phyloP scores from a whole-genome alignment of 2,888 invertebrate genomes.

The Callyntrura guangdongensis region DNA sequence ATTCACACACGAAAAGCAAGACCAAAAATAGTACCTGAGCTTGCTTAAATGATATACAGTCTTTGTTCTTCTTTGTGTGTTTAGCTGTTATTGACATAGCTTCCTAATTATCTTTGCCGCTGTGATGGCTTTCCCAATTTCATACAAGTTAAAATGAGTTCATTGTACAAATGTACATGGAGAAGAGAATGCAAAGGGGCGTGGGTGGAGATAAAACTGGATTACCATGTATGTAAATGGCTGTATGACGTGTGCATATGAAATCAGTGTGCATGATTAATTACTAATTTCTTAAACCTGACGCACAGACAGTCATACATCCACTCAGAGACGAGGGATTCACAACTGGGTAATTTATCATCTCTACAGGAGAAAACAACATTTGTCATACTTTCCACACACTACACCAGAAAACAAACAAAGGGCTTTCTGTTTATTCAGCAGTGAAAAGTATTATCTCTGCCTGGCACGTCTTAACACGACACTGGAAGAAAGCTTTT shows the following conservation, averaged over 20 bases:
- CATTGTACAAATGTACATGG: background rate
- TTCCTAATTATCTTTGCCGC: background rate
- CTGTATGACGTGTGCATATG: background rate
- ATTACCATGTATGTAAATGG: background rate
- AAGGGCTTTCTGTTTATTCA: background rate
- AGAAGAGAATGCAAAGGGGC: background rate
- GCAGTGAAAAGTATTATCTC: background rate
- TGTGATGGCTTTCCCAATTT: background rate
- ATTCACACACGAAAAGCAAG: too few species aligned
- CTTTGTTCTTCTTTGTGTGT: background rate
- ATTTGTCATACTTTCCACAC: conserved; percentile 2
- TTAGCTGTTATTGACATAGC: background rate
- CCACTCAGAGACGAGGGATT: background rate
- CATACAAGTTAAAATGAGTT: background rate
- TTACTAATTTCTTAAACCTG: conserved; percentile 27
- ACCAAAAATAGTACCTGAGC: background rate
- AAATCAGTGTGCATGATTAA: conserved; percentile 29
- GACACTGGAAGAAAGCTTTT: background rate
- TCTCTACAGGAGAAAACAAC: background rate
- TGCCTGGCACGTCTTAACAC: background rate
- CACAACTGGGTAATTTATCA: conserved; percentile 25
- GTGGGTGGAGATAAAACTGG: background rate
- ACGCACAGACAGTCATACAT: conserved; percentile 9
- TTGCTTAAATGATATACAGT: background rate
- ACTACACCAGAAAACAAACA: background rate